Conservation (phyloP, 1,140 invertebrate species). For the Drosophila saltans region DNA sequence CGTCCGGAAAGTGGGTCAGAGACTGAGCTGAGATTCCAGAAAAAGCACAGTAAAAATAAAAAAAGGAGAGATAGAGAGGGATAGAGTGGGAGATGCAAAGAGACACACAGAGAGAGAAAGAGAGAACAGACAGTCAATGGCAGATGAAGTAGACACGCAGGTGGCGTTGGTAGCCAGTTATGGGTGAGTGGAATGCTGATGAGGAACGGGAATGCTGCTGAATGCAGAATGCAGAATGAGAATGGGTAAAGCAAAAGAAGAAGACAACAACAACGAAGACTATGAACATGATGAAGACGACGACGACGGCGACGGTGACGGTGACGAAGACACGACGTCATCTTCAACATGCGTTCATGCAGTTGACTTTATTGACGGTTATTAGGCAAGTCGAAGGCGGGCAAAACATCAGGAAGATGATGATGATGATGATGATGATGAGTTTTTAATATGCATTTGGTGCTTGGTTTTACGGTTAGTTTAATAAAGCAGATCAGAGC, state of each 20-base stretch:
- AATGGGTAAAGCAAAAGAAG: conserved; percentile 36
- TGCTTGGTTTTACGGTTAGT: conserved; percentile 72
- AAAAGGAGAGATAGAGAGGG: conserved; percentile 20
- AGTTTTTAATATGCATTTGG: conserved; percentile 79
- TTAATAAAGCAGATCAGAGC: conserved; percentile 61
- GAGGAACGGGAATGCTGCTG: conserved; percentile 31
- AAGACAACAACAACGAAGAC: conserved; percentile 33
- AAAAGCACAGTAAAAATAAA: neutral
- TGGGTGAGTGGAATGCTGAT: conserved; percentile 53
- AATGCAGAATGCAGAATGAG: conserved; percentile 24
- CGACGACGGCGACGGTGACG: conserved; percentile 37
- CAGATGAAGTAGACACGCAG: conserved; percentile 61
- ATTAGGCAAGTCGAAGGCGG: conserved; percentile 81
- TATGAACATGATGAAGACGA: conserved; percentile 21
- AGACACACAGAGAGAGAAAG: conserved; percentile 13
- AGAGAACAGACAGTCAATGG: conserved; percentile 9
- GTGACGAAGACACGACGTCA: conserved; percentile 27
- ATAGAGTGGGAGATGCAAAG: conserved; percentile 6
- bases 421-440: conserved; percentile 70
- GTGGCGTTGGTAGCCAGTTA: conserved; percentile 52
- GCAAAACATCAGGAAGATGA: conserved; percentile 51
- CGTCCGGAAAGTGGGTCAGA: conserved; percentile 72
- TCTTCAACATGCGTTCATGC: conserved; percentile 50
- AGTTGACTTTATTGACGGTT: conserved; percentile 79
- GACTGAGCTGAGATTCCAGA: conserved; percentile 53